Evolutionary conservation across 64 coral and sea anemone species (phyloP), one percentile per base, ranked within the genome.

Genomic region (Stylophora pistillata): DNA sequence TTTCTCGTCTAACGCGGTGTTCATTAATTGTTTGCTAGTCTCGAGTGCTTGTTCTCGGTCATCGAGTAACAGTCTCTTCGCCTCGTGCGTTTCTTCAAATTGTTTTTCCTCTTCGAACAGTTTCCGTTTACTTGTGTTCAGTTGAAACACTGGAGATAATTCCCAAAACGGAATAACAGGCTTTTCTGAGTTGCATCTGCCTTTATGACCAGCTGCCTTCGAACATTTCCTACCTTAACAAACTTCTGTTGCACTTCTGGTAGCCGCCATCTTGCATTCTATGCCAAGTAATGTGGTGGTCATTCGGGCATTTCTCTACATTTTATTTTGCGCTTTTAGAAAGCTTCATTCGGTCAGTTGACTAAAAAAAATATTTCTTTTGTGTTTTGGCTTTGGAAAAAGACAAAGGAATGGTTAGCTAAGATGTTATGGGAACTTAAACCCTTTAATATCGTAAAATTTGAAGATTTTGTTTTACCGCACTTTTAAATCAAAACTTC

Each of bases 191-290:
- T n/a, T n/a, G n/a, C n/a, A 87, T 55, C 85, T 12, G 55, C 85
- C 85, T 31, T 73, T 87, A 74, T 87, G 85, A 15, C 85, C 85
- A 32, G 85, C 85, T 20, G 30, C 41, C 55, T 87, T 87, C 9
- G 65, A 72, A 53, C 85, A 87, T 58, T 87, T 87, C 41, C 71
- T 68, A 72, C 85, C 29, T 6, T 87, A 55, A 52, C 85, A 87
- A 16, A 18, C 17, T 86, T 86, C 85, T 30, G 30, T n/a, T 55
- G 62, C 20, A 86, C 63, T 4, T 5, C 31, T 30, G 16, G 60
- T 20, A 58, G 71, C 65, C 68, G 85, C 66, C 85, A 87, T 87
- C 66, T 87, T 87, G 85, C 37, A 87, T 87, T 73, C 47, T 78
- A n/a, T 3, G 4, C 47, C 11, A 13, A 2, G 18, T 13, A 13